A percentile compares a stretch with the other conserved stretches of the same genome.
Evolutionary conservation across 2,113 vertebrate genomes (phyloP).

Genomic region (Pteronura brasiliensis): DNA sequence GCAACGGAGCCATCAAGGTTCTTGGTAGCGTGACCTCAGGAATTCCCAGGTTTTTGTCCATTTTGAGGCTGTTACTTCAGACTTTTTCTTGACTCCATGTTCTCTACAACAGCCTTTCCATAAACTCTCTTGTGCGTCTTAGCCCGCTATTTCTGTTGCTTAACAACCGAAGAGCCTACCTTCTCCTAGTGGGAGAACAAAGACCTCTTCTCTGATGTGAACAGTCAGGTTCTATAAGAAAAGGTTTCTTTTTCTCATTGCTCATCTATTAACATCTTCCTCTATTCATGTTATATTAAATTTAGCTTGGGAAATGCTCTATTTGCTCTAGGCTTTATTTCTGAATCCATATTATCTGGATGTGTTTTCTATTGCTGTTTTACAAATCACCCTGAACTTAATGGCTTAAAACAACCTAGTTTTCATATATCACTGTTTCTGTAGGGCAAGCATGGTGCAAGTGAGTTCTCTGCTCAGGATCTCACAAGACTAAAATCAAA

Average conservation of each 20-base stretch:
- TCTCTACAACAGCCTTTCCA: neutral
- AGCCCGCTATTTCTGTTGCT: neutral
- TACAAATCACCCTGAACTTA: neutral
- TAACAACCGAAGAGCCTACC: neutral
- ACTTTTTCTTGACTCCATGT: neutral
- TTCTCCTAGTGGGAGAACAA: neutral
- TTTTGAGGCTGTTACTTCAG: neutral
- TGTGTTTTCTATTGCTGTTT: neutral
- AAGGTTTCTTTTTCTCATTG: neutral
- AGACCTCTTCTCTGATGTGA: neutral
- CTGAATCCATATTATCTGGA: neutral
- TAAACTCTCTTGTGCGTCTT: neutral
- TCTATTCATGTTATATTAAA: neutral
- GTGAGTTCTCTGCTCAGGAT: neutral
- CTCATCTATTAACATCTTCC: neutral
- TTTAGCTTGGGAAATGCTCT: neutral
- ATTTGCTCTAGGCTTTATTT: neutral
- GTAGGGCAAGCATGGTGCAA: neutral
- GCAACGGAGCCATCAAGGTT: neutral
- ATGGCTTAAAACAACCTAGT: neutral
- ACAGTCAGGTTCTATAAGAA: neutral
- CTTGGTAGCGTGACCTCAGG: neutral
- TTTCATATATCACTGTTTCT: neutral
- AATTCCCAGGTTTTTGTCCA: neutral
- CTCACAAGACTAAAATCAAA: neutral